Base-by-base conservation (phyloP, 2,797 vertebrate genomes). In the Typhlichthys subterraneus region DNA sequence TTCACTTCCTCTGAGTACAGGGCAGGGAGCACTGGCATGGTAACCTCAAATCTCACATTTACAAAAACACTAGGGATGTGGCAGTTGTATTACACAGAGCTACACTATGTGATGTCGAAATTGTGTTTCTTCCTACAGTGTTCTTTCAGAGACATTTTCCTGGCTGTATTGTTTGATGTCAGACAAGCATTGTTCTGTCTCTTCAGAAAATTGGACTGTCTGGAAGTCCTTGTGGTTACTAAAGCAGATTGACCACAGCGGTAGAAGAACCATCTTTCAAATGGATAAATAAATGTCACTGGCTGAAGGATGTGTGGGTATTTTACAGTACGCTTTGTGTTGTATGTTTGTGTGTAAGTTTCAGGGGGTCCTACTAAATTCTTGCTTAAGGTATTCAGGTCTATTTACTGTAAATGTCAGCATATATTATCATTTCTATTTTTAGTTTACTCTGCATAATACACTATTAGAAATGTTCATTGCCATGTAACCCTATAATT, bases 21-120 rank as follows among this genome's bases (percentile, higher is more conserved):
- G 65, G 76, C 73, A 67, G 14, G 46, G 57, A 31, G 52, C 63
- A 60, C 48, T 8, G 7, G 62, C 64, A 70, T 48, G 56, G 69
- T 66, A 75, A 66, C 79, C 23, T 29, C 3, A 29, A 29, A 61
- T 54, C 57, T 72, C 61, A 58, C 45, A 79, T 73, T 67, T 62
- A 66, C 49, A 67, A 59, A 46, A 53, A 49, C 0, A 15, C 5
- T 51, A 14, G 9, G 51, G 75, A 51, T 29, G 49, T 53, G 33
- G 38, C 38, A 63, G 33, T 38, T 61, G 58, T 48, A 53, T 47
- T 54, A 55, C 3, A 1, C 8, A n/a, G 61, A 23, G 12, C 42
- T 45, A 29, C 23, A 29, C 23, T 29, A 59, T 15, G 59, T 15
- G 10, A 60, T 63, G 59, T 38, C 48, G 51, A 59, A 68, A 66